These are phyloP conservation scores for Tuberolachnus salignus DNA, from an alignment of 2,888 invertebrate genomes.

Conservation along the genomic window DNA sequence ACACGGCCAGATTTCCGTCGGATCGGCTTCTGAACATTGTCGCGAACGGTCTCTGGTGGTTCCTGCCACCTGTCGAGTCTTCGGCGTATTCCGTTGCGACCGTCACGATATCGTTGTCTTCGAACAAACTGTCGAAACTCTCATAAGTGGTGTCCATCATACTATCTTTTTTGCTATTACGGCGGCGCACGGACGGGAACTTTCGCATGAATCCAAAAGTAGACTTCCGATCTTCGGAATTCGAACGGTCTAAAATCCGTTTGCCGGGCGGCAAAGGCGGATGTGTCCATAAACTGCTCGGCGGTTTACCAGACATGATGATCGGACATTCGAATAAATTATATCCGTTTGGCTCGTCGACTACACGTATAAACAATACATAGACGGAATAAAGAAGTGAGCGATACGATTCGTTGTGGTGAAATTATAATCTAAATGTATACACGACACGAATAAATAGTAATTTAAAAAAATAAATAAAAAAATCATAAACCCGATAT, in stretches of 20 bases:
- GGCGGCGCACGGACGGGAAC: conserved; percentile 51
- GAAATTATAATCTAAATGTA: background rate
- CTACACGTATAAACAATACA: conserved; percentile 24
- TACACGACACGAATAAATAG: background rate
- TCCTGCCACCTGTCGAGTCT: conserved; percentile 13
- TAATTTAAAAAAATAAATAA: no score
- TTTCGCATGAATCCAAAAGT: conserved; percentile 13
- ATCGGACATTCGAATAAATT: background rate
- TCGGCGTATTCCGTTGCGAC: conserved; percentile 37
- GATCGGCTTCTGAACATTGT: conserved; percentile 73
- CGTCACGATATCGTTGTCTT: conserved; percentile 52
- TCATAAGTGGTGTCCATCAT: conserved; percentile 55
- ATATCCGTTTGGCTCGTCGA: conserved; percentile 25
- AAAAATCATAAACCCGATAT: background rate
- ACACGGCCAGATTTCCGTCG: conserved; percentile 70
- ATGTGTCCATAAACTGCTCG: conserved; percentile 43
- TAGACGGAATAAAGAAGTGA: conserved; percentile 1
- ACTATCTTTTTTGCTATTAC: conserved; percentile 40
- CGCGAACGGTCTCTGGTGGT: conserved; percentile 34
- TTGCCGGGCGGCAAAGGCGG: conserved; percentile 57
- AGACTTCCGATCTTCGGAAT: conserved; percentile 26
- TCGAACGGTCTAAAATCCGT: conserved; percentile 31
- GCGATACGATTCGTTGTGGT: background rate
- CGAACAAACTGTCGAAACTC: conserved; percentile 56
- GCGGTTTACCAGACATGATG: conserved; percentile 18